Evolutionary conservation across 2,888 invertebrate genomes (phyloP).

Genomic region (Flabesymbios commensalis): DNA sequence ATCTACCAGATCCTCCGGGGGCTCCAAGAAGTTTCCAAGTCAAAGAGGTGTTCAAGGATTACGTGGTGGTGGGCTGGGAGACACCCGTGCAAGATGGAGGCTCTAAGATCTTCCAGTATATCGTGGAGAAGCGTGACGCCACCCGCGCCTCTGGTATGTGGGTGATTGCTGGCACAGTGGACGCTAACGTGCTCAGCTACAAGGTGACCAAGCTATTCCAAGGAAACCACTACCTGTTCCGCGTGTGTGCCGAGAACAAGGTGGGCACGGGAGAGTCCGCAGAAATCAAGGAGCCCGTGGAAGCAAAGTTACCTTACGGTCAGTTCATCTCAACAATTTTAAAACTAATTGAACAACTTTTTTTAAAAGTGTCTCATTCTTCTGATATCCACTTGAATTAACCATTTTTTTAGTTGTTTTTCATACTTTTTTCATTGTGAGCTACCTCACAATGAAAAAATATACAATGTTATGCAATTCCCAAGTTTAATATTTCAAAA

Average conservation of each 20-base stretch:
- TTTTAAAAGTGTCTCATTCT: neutral
- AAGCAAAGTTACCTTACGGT: slow-evolving; percentile 50
- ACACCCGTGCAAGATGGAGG: slow-evolving; percentile 55
- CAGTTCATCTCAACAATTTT: slow-evolving; percentile 1
- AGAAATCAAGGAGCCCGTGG: slow-evolving; percentile 74
- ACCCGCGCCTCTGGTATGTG: slow-evolving; percentile 15
- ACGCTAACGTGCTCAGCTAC: slow-evolving; percentile 57
- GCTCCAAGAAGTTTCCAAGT: slow-evolving; percentile 27
- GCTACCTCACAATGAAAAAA: slow-evolving; percentile 11
- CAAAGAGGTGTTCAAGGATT: slow-evolving; percentile 31
- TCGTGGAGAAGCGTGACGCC: slow-evolving; percentile 45
- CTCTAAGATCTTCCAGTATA: slow-evolving; percentile 45
- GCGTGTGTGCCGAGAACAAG: slow-evolving; percentile 80
- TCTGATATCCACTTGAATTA: neutral
- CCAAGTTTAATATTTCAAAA: neutral
- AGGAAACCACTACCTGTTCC: slow-evolving; percentile 68
- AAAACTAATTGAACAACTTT: neutral
- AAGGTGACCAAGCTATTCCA: slow-evolving; percentile 76
- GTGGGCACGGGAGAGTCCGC: slow-evolving; percentile 81
- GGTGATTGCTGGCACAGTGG: slow-evolving; percentile 25
- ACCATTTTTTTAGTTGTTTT: neutral
- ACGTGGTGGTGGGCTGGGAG: slow-evolving; percentile 52
- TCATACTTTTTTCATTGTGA: neutral
- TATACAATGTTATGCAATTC: neutral
- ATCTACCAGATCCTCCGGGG: slow-evolving; percentile 33